These are phyloP conservation scores for Molanna angustata DNA, from an alignment of 2,888 invertebrate species.

Conservation along the genomic window DNA sequence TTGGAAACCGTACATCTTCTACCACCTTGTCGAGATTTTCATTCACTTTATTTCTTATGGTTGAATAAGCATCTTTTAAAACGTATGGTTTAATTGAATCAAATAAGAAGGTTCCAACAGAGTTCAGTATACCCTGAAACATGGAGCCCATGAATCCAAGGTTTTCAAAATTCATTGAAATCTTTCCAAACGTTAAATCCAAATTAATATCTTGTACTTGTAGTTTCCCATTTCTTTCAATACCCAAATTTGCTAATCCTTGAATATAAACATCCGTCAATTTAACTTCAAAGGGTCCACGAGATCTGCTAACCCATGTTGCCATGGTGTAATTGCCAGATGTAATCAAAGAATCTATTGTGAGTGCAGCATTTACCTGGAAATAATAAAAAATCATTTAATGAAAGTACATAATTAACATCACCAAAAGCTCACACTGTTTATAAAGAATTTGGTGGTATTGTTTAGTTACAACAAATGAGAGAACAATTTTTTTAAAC, in stretches of 20 bases:
- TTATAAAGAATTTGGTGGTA: no score
- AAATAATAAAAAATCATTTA: no score
- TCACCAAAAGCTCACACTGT: no score
- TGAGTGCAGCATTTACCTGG: slow-evolving; percentile 69
- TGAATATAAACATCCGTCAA: slow-evolving; percentile 67
- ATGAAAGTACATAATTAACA: no score
- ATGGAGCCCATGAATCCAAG: slow-evolving; percentile 71
- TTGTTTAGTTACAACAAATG: no score
- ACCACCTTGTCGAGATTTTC: slow-evolving; percentile 67
- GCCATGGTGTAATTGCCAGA: slow-evolving; percentile 73
- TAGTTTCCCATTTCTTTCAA: slow-evolving; percentile 71
- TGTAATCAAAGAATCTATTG: slow-evolving; percentile 68
- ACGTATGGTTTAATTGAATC: slow-evolving; percentile 85
- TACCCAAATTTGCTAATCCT: slow-evolving; percentile 67
- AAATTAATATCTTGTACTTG: slow-evolving; percentile 75
- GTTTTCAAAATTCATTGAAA: slow-evolving; percentile 79
- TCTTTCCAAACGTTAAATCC: slow-evolving; percentile 72
- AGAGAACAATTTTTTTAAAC: no score
- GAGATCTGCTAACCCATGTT: slow-evolving; percentile 66
- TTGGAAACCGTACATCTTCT: slow-evolving; percentile 70
- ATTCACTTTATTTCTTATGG: slow-evolving; percentile 71
- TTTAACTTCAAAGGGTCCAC: slow-evolving; percentile 76
- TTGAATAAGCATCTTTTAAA: slow-evolving; percentile 72
- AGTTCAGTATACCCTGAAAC: slow-evolving; percentile 74
- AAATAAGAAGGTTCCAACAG: slow-evolving; percentile 77